These are phyloP conservation scores for Ametastegia equiseti DNA, from an alignment of 2,888 invertebrate genomes.

Conservation along the genomic window DNA sequence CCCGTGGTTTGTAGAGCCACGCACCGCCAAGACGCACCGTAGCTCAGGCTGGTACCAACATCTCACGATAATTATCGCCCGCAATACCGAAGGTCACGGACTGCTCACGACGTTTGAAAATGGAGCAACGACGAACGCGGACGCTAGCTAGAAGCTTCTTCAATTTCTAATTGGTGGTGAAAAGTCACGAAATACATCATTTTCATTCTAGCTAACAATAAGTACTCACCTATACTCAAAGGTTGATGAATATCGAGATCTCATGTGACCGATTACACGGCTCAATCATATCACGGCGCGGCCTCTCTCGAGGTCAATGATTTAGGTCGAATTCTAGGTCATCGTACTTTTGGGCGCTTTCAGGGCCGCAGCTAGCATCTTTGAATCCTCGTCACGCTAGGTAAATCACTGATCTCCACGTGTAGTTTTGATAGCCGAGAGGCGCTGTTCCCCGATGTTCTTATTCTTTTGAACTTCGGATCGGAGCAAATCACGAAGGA, in stretches of 20 bases:
- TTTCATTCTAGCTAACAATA: background rate
- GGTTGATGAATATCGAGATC: background rate
- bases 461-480: too few relatives aligned
- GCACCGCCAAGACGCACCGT: too few relatives aligned
- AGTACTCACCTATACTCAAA: background rate
- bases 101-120: background rate
- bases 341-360: slow-evolving; percentile 21
- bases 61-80: background rate
- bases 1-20: background rate
- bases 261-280: background rate
- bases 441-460: too few relatives aligned
- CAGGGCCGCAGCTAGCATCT: background rate
- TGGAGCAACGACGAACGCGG: background rate
- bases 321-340: slow-evolving; percentile 32
- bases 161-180: background rate
- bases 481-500: too few relatives aligned
- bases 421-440: too few relatives aligned
- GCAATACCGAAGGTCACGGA: background rate
- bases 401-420: background rate
- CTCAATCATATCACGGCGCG: background rate
- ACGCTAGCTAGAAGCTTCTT: background rate
- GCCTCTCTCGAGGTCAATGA: slow-evolving; percentile 21
- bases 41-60: too few relatives aligned
- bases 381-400: background rate
- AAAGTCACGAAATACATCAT: background rate